phyloP scores from a whole-genome alignment of 2,888 invertebrate genomes.

The Marasmarcha lunaedactyla region DNA sequence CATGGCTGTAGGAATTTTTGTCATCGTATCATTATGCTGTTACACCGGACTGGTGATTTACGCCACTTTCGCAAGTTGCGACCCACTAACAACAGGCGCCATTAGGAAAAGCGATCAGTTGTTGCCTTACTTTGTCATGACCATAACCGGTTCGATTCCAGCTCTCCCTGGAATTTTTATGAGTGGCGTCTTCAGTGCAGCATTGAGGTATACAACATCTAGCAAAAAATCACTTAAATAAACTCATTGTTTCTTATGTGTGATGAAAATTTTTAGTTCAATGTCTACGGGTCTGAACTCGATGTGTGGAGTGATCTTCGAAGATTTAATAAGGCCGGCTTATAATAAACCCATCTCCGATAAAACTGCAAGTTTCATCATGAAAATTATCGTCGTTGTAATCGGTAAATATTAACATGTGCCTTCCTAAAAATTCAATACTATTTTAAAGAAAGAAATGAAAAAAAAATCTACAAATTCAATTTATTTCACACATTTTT shows the following conservation, averaged over 20 bases:
- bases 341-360: slow-evolving; percentile 74
- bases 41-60: slow-evolving; percentile 89
- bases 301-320: slow-evolving; percentile 81
- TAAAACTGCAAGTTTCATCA: slow-evolving; percentile 74
- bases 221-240: neutral
- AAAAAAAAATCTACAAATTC: too few relatives aligned
- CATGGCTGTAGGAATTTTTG: slow-evolving; percentile 81
- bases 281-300: slow-evolving; percentile 84
- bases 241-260: neutral
- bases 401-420: slow-evolving; percentile 56
- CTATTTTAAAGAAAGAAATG: too few relatives aligned
- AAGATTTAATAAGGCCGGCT: slow-evolving; percentile 77
- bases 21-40: slow-evolving; percentile 82
- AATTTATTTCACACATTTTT: too few relatives aligned
- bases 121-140: slow-evolving; percentile 86
- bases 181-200: slow-evolving; percentile 89
- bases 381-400: slow-evolving; percentile 77
- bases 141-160: slow-evolving; percentile 77
- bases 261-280: slow-evolving; percentile 63
- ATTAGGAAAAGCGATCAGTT: slow-evolving; percentile 80
- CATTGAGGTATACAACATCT: slow-evolving; percentile 83
- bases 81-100: slow-evolving; percentile 82
- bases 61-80: slow-evolving; percentile 86
- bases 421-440: too few relatives aligned
- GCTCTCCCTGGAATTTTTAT: slow-evolving; percentile 88